phyloP scores from a whole-genome alignment of 2,113 vertebrate genomes.

The Daubentonia madagascariensis region DNA sequence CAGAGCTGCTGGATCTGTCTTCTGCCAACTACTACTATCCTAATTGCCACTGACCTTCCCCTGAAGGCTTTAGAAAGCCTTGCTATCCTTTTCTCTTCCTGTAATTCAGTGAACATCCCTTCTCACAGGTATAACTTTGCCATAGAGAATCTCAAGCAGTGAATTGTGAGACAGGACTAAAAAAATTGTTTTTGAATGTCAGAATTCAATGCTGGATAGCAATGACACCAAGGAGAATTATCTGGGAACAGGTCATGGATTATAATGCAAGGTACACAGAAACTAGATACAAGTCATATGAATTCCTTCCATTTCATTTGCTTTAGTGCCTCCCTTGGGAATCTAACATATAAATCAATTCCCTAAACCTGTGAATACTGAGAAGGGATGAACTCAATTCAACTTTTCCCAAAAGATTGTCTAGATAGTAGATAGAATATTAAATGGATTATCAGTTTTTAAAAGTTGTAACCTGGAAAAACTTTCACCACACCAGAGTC shows the following conservation, averaged over 20 bases:
- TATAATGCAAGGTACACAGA: not conserved
- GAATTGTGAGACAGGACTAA: not conserved
- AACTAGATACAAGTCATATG: not conserved
- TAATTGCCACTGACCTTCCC: conserved; percentile 35
- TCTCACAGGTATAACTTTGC: not conserved
- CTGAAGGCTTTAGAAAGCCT: not conserved
- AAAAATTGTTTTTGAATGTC: not conserved
- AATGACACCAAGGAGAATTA: not conserved
- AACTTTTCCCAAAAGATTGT: not conserved
- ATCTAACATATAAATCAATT: conserved; percentile 16
- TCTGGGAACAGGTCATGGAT: not conserved
- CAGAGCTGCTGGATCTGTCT: not conserved
- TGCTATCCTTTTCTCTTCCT: not conserved
- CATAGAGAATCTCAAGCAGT: not conserved
- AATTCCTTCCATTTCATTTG: conserved; percentile 15
- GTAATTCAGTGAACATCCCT: not conserved
- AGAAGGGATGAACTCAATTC: not conserved
- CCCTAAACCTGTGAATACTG: conserved; percentile 2
- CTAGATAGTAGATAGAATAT: not conserved
- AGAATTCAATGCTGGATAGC: not conserved
- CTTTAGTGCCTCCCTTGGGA: not conserved
- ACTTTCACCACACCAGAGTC: not conserved
- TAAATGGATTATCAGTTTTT: not conserved
- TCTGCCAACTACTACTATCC: conserved; percentile 31
- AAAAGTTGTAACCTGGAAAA: not conserved